A percentile compares a stretch with the other conserved stretches of the same genome.
Conservation (phyloP, 2,113 vertebrate species). For the Upupa epops region DNA sequence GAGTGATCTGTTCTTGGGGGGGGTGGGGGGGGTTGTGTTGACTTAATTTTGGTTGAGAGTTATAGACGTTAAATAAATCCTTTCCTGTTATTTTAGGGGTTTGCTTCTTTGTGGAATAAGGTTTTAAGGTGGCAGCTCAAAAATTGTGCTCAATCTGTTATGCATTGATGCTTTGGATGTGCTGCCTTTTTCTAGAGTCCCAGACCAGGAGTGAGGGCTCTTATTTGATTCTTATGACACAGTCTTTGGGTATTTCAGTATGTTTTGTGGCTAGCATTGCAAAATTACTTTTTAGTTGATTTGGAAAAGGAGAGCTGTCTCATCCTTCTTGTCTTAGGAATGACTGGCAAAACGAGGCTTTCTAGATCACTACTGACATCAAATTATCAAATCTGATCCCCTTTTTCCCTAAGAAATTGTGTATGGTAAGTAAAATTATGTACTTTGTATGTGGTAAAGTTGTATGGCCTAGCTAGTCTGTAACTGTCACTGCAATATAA, state of each 20-base stretch:
- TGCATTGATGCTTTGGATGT: neutral
- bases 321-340: neutral
- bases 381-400: neutral
- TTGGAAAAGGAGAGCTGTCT: neutral
- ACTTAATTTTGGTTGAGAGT: neutral
- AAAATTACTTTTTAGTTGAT: conserved; percentile 14
- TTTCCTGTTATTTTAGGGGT: neutral
- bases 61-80: neutral
- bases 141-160: neutral
- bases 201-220: neutral
- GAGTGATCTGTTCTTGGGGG: neutral
- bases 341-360: neutral
- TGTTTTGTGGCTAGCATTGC: neutral
- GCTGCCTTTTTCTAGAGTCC: neutral
- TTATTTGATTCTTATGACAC: neutral
- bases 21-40: too few relatives aligned
- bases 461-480: neutral
- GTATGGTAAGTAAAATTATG: neutral
- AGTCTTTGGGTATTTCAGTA: neutral
- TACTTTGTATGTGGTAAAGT: neutral
- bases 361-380: neutral
- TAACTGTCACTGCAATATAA: neutral
- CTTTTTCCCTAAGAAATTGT: neutral
- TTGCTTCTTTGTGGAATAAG: neutral
- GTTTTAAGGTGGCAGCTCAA: neutral